phyloP scores from a whole-genome alignment of 2,888 invertebrate species.

The Cephus pulcher region DNA sequence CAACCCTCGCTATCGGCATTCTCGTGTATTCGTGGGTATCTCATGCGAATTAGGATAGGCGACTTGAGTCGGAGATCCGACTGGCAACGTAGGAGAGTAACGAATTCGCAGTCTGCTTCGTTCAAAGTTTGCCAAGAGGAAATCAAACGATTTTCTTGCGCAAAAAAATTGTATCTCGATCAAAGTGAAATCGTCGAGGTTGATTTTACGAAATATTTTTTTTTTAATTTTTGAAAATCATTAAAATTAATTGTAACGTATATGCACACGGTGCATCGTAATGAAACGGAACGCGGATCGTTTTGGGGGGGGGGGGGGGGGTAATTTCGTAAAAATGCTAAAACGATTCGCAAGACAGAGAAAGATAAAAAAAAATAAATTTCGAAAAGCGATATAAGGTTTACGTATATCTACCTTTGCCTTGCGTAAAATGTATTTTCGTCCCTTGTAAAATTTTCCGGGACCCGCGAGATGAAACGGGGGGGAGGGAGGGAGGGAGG shows the following conservation, averaged over 20 bases:
- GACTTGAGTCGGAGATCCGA: too few species aligned
- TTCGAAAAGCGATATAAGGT: neutral
- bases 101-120: neutral
- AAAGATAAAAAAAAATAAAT: neutral
- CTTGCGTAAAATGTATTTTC: neutral
- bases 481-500: too few species aligned
- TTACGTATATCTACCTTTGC: neutral
- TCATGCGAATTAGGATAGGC: too few species aligned
- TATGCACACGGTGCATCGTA: neutral
- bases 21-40: too few species aligned
- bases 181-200: too few species aligned
- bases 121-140: neutral
- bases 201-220: neutral
- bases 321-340: neutral
- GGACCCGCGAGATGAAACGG: neutral
- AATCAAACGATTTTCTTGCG: neutral
- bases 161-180: too few species aligned
- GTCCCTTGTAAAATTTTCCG: neutral
- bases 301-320: fast-evolving
- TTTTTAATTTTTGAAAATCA: neutral
- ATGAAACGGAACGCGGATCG: neutral
- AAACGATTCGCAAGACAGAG: neutral
- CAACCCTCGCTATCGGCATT: too few species aligned
- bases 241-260: too few species aligned
- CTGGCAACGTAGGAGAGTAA: too few species aligned